A percentile compares a stretch with the other conserved stretches of the same genome.
Evolutionary conservation across 2,797 vertebrate species (phyloP).

Genomic region (Fratercula arctica): DNA sequence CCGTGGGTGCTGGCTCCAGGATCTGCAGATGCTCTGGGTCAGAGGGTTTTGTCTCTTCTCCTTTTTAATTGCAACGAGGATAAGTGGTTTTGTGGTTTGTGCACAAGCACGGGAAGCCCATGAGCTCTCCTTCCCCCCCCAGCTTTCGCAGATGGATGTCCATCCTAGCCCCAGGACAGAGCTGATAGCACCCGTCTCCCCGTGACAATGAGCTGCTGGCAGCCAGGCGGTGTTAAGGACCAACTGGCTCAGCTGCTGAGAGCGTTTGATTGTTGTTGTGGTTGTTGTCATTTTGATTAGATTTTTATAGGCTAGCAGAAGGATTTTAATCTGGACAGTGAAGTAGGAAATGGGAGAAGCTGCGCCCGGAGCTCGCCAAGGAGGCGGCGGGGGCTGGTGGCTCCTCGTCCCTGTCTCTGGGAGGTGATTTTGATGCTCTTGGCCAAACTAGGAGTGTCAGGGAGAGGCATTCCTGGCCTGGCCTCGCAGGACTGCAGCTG

Average conservation of each 20-base stretch:
- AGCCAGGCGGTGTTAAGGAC: neutral
- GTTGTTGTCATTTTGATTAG: neutral
- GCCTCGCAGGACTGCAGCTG: neutral
- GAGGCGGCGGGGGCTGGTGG: neutral
- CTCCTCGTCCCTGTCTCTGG: neutral
- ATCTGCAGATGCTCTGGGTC: slow-evolving; percentile 10
- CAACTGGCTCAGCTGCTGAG: neutral
- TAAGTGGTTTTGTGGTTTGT: neutral
- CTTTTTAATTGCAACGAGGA: neutral
- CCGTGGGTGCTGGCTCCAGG: neutral
- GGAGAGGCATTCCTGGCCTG: neutral
- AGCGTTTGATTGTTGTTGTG: neutral
- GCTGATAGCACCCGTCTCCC: neutral
- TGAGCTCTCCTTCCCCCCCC: neutral
- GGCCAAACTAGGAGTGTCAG: neutral
- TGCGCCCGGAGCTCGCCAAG: neutral
- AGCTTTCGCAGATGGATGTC: neutral
- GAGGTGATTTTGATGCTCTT: neutral
- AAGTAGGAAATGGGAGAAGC: neutral
- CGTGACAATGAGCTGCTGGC: neutral
- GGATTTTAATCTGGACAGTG: slow-evolving; percentile 13
- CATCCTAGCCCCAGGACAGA: neutral
- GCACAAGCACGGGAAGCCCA: neutral
- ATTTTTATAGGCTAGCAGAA: neutral
- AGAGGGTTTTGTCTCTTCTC: neutral